Evolutionary conservation across 1,140 invertebrate genomes (phyloP).

Genomic region (Bicyclus anynana): DNA sequence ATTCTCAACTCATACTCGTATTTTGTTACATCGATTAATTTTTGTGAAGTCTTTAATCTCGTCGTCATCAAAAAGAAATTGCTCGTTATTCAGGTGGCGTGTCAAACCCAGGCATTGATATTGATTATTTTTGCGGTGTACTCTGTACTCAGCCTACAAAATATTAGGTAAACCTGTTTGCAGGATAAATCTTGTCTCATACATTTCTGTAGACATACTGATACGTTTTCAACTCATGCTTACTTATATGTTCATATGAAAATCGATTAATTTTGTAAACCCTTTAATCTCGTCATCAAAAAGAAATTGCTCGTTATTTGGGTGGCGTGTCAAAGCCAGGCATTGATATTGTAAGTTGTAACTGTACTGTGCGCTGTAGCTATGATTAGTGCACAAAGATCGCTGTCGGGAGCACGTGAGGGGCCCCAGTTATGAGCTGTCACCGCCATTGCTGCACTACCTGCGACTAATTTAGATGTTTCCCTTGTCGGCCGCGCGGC

Average conservation of each 20-base stretch:
- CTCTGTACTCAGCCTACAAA: too few species aligned
- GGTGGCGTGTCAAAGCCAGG: constrained; percentile 41
- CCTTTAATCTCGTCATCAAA: constrained; percentile 37
- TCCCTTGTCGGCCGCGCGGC: constrained; percentile 22
- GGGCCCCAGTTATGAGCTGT: constrained; percentile 63
- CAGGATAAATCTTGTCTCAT: too few species aligned
- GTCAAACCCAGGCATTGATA: too few species aligned
- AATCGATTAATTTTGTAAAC: constrained; percentile 10
- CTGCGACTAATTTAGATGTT: constrained; percentile 58
- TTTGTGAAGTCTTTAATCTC: too few species aligned
- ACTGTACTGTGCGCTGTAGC: constrained; percentile 11
- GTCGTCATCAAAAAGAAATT: too few species aligned
- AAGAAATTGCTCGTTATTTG: constrained; percentile 57
- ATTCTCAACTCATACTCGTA: too few species aligned
- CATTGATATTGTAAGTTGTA: constrained; percentile 45
- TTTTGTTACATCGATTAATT: too few species aligned
- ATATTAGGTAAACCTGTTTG: too few species aligned
- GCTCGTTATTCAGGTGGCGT: too few species aligned
- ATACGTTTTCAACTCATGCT: too few species aligned
- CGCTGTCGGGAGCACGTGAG: constrained; percentile 46
- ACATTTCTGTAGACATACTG: too few species aligned
- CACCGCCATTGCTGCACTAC: constrained; percentile 45
- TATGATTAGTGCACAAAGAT: constrained; percentile 69
- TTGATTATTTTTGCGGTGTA: too few species aligned
- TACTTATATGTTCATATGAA: neutral